phyloP scores from a whole-genome alignment of 2,888 invertebrate species.

The Melieria omissa region DNA sequence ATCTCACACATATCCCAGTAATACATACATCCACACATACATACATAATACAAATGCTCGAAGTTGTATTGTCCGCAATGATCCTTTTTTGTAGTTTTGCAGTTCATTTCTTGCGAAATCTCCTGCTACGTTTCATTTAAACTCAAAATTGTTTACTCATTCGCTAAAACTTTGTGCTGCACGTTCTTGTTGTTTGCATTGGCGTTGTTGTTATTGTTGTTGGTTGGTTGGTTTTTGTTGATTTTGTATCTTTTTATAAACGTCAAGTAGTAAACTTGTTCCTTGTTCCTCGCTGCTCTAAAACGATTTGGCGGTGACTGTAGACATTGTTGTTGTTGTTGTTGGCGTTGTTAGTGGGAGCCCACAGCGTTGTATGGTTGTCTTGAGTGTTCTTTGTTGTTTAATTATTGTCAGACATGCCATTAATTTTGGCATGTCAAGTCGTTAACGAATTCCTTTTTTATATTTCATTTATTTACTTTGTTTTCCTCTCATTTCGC shows the following conservation, averaged over 20 bases:
- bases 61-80: no score
- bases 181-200: background rate
- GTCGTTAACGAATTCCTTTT: constrained; percentile 64
- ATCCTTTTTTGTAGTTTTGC: no score
- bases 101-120: no score
- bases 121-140: no score
- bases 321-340: constrained; percentile 10
- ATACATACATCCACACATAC: no score
- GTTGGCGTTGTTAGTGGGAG: background rate
- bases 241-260: background rate
- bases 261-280: constrained; percentile 4
- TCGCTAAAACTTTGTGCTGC: no score
- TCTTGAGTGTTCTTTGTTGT: constrained; percentile 52
- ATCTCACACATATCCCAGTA: no score
- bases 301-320: no score
- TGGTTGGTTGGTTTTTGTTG: constrained; percentile 1
- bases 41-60: no score
- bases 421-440: constrained; percentile 67
- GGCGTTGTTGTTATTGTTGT: background rate
- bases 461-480: constrained; percentile 39
- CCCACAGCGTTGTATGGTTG: background rate
- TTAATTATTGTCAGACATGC: constrained; percentile 65
- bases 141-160: no score
- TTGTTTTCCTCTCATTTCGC: constrained; percentile 22
- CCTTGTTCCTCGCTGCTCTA: background rate